Conservation (phyloP, 2,888 invertebrate genomes). For the Drosophila neonasuta region DNA sequence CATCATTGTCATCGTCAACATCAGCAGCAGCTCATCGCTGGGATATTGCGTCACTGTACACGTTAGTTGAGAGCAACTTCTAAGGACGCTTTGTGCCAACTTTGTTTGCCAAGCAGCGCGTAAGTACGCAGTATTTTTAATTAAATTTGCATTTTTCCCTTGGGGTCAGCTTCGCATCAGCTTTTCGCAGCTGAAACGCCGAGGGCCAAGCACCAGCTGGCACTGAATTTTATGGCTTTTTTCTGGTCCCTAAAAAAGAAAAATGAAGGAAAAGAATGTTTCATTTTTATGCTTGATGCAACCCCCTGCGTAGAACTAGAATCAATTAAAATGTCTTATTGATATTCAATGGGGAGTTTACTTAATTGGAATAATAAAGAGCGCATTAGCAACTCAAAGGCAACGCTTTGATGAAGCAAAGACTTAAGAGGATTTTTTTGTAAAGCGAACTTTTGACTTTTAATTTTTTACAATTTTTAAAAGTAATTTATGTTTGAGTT, state of each 20-base stretch:
- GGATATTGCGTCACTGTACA: constrained; percentile 51
- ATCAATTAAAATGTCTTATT: constrained; percentile 18
- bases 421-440: neutral
- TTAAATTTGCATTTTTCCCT: constrained; percentile 40
- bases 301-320: constrained; percentile 8
- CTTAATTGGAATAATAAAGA: neutral
- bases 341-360: constrained; percentile 17
- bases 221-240: constrained; percentile 13
- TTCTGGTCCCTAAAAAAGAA: neutral
- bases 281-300: constrained; percentile 7
- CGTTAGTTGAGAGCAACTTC: constrained; percentile 23
- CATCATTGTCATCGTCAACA: too few relatives aligned
- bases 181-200: neutral
- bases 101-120: constrained; percentile 36
- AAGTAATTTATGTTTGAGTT: too few relatives aligned
- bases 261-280: constrained; percentile 1
- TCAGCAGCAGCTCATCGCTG: constrained; percentile 11
- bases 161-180: constrained; percentile 11
- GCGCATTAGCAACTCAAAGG: neutral
- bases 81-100: constrained; percentile 27
- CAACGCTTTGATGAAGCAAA: neutral
- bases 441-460: too few relatives aligned
- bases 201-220: constrained; percentile 16
- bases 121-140: constrained; percentile 44
- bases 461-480: too few relatives aligned